Conservation (phyloP, 2,113 vertebrate genomes). For the Coptodon rendalli region DNA sequence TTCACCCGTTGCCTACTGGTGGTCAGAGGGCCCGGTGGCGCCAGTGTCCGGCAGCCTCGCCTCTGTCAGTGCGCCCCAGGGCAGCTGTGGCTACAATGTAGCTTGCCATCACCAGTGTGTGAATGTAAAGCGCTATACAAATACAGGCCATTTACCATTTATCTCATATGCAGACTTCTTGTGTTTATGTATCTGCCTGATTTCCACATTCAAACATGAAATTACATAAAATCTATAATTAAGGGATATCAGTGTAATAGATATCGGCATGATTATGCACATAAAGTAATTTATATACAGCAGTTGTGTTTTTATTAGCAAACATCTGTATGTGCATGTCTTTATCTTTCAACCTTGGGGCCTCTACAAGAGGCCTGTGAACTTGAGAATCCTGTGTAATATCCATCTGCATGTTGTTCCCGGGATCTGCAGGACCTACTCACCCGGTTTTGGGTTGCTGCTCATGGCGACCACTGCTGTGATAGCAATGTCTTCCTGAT, state of each 20-base stretch:
- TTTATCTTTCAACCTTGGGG: neutral
- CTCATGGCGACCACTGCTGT: neutral
- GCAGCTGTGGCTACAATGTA: neutral
- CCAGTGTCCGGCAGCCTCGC: too few relatives aligned
- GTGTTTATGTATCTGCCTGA: neutral
- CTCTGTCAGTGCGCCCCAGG: too few relatives aligned
- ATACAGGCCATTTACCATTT: neutral
- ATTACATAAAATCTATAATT: neutral
- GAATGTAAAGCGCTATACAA: rapidly evolving
- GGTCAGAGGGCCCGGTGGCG: too few relatives aligned
- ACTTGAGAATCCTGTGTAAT: neutral
- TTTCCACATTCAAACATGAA: neutral
- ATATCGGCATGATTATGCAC: too few relatives aligned
- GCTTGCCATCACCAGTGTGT: neutral
- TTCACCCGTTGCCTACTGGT: too few relatives aligned
- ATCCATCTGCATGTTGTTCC: neutral
- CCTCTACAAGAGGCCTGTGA: neutral
- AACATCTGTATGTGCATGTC: neutral
- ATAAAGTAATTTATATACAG: neutral
- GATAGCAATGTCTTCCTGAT: neutral
- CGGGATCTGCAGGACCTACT: rapidly evolving
- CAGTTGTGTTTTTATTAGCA: neutral
- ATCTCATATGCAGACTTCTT: neutral
- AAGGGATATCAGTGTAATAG: too few relatives aligned
- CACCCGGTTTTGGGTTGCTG: rapidly evolving